Evolutionary conservation across 2,888 invertebrate species (phyloP).

Genomic region (Leucoma salicis): DNA sequence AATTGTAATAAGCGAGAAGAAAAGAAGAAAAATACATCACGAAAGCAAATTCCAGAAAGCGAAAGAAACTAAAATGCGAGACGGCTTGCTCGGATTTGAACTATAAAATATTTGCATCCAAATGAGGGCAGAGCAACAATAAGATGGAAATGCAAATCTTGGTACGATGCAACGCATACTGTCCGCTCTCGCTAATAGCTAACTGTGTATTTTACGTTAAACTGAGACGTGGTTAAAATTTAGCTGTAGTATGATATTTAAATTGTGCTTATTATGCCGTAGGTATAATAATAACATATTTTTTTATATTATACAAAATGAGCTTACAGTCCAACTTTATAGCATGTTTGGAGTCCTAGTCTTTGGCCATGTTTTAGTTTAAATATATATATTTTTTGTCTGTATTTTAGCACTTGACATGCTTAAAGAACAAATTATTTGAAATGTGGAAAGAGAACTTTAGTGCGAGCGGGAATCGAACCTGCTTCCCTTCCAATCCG

Average conservation of each 20-base stretch:
- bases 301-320: too few species aligned
- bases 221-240: neutral
- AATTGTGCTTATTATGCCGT: slow-evolving; percentile 25
- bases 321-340: too few species aligned
- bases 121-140: slow-evolving; percentile 68
- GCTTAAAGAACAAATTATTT: too few species aligned
- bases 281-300: slow-evolving; percentile 18
- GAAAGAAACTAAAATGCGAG: slow-evolving; percentile 65
- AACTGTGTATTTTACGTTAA: slow-evolving; percentile 37
- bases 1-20: slow-evolving; percentile 61
- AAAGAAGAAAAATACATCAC: slow-evolving; percentile 52
- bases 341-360: too few species aligned
- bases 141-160: slow-evolving; percentile 69
- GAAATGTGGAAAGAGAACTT: too few species aligned
- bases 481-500: too few species aligned
- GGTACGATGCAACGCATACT: slow-evolving; percentile 56
- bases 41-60: slow-evolving; percentile 68
- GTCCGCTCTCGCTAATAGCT: slow-evolving; percentile 46
- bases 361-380: too few species aligned
- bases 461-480: too few species aligned
- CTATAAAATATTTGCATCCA: slow-evolving; percentile 76
- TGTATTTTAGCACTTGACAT: too few species aligned
- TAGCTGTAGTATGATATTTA: slow-evolving; percentile 10
- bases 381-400: too few species aligned
- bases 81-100: slow-evolving; percentile 58